Evolutionary conservation across 2,113 vertebrate genomes (phyloP).

Genomic region (Gadus chalcogrammus): DNA sequence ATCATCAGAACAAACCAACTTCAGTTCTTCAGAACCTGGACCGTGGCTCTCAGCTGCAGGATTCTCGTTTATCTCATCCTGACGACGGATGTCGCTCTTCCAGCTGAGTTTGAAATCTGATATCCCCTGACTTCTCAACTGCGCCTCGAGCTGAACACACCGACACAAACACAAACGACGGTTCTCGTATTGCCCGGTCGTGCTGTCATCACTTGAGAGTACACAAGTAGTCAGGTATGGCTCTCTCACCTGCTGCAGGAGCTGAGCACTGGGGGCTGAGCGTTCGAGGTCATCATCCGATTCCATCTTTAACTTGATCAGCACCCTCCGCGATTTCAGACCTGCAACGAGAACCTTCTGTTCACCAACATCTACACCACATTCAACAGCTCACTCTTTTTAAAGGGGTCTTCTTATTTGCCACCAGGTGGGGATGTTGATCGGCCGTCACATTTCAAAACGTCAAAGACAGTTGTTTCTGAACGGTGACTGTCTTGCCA

Average conservation of each 20-base stretch:
- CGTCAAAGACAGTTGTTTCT: too few species aligned
- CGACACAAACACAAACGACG: not conserved
- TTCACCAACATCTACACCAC: too few species aligned
- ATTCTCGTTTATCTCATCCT: not conserved
- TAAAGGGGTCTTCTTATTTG: too few species aligned
- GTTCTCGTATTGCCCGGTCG: not conserved
- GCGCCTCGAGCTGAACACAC: constrained; percentile 2
- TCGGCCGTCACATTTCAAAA: too few species aligned
- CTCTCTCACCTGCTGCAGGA: constrained; percentile 28
- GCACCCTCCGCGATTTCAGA: constrained; percentile 24
- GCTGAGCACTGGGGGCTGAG: not conserved
- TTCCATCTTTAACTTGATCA: constrained; percentile 23
- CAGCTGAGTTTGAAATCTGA: constrained; percentile 29
- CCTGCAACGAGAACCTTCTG: constrained; percentile 11
- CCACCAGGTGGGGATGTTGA: too few species aligned
- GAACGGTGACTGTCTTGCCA: too few species aligned
- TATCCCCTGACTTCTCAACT: not conserved
- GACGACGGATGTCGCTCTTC: not conserved
- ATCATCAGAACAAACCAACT: too few species aligned
- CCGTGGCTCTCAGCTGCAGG: not conserved
- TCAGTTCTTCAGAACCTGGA: too few species aligned
- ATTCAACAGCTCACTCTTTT: too few species aligned
- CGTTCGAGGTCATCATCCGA: not conserved
- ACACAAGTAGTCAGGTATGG: too few species aligned
- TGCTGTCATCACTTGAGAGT: too few species aligned